Conservation (phyloP, 1,140 invertebrate species). For the Muscidifurax raptorellus region DNA sequence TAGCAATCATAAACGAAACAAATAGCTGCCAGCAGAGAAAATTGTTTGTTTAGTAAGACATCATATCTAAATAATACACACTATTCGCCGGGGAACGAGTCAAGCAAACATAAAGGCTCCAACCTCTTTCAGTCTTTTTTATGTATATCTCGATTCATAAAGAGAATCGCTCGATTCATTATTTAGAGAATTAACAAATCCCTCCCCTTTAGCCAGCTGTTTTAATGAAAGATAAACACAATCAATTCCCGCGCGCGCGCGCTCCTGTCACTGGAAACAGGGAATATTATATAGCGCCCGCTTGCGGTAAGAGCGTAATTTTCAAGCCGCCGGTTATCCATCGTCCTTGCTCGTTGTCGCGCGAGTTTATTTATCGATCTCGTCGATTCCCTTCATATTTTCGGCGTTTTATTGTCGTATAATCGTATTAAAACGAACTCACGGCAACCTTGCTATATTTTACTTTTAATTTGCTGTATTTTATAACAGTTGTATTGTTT, state of each 20-base stretch:
- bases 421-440: neutral
- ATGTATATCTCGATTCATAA: slow-evolving; percentile 10
- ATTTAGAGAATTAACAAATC: slow-evolving; percentile 64
- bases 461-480: neutral
- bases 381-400: neutral
- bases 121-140: slow-evolving; percentile 5
- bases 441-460: neutral
- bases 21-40: neutral
- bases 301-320: slow-evolving; percentile 62
- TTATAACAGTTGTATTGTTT: too few relatives aligned
- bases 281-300: slow-evolving; percentile 70
- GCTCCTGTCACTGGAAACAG: slow-evolving; percentile 61
- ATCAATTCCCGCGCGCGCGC: slow-evolving; percentile 64
- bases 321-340: slow-evolving; percentile 52
- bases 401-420: neutral
- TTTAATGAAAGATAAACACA: slow-evolving; percentile 76
- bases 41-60: neutral
- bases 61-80: neutral
- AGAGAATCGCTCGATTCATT: slow-evolving; percentile 69
- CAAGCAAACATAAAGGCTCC: neutral
- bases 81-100: neutral
- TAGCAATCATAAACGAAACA: too few relatives aligned
- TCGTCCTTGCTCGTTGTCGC: slow-evolving; percentile 37
- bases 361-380: neutral
- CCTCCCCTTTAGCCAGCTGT: slow-evolving; percentile 57